Evolutionary conservation across 2,888 invertebrate genomes (phyloP), one percentile per base, ranked within the genome.

Genomic region (Acleris literana): DNA sequence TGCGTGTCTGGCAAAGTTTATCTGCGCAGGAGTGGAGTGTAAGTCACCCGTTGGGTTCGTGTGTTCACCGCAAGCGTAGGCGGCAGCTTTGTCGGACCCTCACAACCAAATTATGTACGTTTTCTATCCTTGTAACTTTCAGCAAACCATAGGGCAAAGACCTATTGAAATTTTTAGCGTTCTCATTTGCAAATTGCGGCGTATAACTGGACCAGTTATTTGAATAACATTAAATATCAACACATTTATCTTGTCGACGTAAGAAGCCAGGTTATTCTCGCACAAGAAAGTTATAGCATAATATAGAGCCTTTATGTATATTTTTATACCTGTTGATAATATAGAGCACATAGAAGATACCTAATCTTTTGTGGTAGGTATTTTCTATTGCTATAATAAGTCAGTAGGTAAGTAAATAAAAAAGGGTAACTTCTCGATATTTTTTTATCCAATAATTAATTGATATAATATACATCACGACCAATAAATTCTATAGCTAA

Each of bases 81-180:
- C 69, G 62, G 69, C 64, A 56, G 49, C 79, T 83, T 83, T 83
- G 83, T 81, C 79, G 80, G 83, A 65, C 60, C 75, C 69, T 76
- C 79, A 82, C 79, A 84, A 78, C 78, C 80, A 78, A 79, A 82
- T 83, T 80, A 29, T 25, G 48, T 49, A 13, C 39, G 4, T 39
- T 13, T 13, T 13, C 0, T 39, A 49, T 55, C 29, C 46, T 64
- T 39, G 55, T 53, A 60, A 17, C 54, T 63, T 65, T 56, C 51
- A 61, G 60, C 16, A 46, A 56, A 44, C 11, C 43, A 51, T 44
- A 16, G 51, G 44, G 56, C 25, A 60, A 65, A 65, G 51, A 43
- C 56, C 17, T 7, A 18, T 46, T 46, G 51, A 33, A 55, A 64
- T 58, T 52, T 53, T 53, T 54, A 48, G 59, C 59, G 60, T 55